These are phyloP conservation scores for Horisme vitalbata DNA, from an alignment of 2,888 invertebrate species.

Conservation along the genomic window DNA sequence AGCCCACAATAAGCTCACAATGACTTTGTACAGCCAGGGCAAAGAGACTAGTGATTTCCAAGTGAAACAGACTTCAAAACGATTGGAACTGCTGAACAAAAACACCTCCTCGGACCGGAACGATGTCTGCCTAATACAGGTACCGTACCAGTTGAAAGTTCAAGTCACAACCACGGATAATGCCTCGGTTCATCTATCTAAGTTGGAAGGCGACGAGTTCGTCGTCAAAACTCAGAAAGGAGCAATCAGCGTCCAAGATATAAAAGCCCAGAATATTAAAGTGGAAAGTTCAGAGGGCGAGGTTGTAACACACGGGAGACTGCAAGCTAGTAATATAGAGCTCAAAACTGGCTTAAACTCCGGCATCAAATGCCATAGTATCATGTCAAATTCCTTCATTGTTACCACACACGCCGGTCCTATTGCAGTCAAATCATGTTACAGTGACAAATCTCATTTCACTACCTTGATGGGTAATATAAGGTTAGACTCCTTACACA, in stretches of 20 bases:
- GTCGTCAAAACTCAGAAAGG: slow-evolving; percentile 74
- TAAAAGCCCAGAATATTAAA: slow-evolving; percentile 70
- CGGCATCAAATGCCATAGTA: slow-evolving; percentile 67
- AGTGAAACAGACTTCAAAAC: slow-evolving; percentile 75
- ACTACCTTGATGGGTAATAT: slow-evolving; percentile 75
- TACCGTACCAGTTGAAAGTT: slow-evolving; percentile 75
- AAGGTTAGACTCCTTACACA: slow-evolving; percentile 62
- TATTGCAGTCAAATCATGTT: slow-evolving; percentile 73
- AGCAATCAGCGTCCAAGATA: slow-evolving; percentile 54
- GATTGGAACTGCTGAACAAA: slow-evolving; percentile 71
- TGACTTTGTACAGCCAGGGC: slow-evolving; percentile 73
- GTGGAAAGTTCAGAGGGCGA: slow-evolving; percentile 67
- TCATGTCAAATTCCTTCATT: slow-evolving; percentile 66
- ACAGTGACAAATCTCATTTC: slow-evolving; percentile 74
- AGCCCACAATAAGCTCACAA: slow-evolving; percentile 71
- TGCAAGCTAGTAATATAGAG: slow-evolving; percentile 68
- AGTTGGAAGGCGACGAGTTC: slow-evolving; percentile 73
- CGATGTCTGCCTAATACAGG: slow-evolving; percentile 74
- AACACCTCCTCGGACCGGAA: slow-evolving; percentile 65
- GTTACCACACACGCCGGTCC: slow-evolving; percentile 70
- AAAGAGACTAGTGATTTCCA: slow-evolving; percentile 72
- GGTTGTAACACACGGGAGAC: slow-evolving; percentile 59
- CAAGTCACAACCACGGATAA: slow-evolving; percentile 70
- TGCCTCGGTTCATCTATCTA: slow-evolving; percentile 68
- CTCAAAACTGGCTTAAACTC: slow-evolving; percentile 68